These are phyloP conservation scores for Spea hammondii DNA, from an alignment of 2,797 vertebrate genomes.

Conservation along the genomic window DNA sequence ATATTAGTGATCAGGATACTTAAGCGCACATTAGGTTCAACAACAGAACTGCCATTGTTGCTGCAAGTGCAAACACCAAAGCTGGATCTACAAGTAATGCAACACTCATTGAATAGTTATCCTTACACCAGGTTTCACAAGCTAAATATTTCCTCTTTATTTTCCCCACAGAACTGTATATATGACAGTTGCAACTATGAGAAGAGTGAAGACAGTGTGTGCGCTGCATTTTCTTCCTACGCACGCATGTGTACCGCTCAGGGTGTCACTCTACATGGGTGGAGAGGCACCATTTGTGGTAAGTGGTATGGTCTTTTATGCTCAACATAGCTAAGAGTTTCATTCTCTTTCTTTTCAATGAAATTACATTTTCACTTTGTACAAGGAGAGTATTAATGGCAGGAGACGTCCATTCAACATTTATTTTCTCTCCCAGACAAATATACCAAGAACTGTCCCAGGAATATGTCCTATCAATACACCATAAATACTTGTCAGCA, in stretches of 20 bases:
- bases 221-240: conserved; percentile 86
- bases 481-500: conserved; percentile 65
- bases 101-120: no score
- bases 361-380: background rate
- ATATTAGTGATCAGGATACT: no score
- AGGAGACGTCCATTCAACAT: background rate
- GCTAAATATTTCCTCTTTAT: background rate
- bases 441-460: conserved; percentile 71
- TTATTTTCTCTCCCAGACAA: conserved; percentile 65
- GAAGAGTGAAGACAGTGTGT: conserved; percentile 88
- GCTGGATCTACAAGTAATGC: no score
- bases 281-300: conserved; percentile 67
- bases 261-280: conserved; percentile 73
- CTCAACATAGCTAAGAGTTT: no score
- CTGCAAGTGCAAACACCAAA: no score
- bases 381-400: background rate
- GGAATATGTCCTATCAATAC: conserved; percentile 72
- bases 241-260: conserved; percentile 77
- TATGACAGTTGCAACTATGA: conserved; percentile 92
- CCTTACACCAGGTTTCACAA: no score
- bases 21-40: no score
- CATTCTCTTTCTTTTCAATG: no score
- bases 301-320: conserved; percentile 54
- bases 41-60: no score
- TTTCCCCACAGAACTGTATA: conserved; percentile 76